These are phyloP conservation scores for Lemur catta DNA, from an alignment of 2,797 vertebrate species.

Conservation along the genomic window DNA sequence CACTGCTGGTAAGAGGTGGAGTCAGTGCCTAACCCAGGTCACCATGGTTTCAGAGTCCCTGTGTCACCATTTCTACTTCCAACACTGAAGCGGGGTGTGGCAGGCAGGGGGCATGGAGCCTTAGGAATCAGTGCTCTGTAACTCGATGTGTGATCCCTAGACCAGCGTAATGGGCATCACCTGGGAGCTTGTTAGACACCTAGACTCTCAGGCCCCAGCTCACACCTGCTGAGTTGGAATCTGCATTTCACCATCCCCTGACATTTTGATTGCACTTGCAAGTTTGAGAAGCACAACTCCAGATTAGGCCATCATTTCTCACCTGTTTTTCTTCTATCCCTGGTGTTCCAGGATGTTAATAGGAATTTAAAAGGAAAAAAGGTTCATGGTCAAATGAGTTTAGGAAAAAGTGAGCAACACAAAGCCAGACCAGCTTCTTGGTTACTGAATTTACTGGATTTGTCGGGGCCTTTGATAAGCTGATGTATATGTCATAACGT, in stretches of 20 bases:
- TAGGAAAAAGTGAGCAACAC: background rate
- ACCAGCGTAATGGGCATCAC: background rate
- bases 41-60: background rate
- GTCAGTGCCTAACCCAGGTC: background rate
- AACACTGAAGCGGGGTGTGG: background rate
- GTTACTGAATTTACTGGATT: background rate
- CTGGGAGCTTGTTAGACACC: background rate
- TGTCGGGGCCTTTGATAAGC: background rate
- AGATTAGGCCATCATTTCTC: background rate
- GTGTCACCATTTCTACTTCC: background rate
- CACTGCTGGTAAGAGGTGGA: background rate
- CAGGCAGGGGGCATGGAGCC: background rate
- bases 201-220: background rate
- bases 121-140: background rate
- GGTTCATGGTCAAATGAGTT: background rate
- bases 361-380: background rate
- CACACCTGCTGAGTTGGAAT: background rate
- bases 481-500: background rate
- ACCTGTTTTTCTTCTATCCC: background rate
- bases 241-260: background rate
- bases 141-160: accelerated
- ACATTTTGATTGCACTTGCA: accelerated
- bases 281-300: background rate
- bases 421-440: background rate
- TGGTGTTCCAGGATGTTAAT: background rate